Evolutionary conservation across 1,140 invertebrate species (phyloP), one percentile per base, ranked within the genome.

Genomic region (Apis dorsata): DNA sequence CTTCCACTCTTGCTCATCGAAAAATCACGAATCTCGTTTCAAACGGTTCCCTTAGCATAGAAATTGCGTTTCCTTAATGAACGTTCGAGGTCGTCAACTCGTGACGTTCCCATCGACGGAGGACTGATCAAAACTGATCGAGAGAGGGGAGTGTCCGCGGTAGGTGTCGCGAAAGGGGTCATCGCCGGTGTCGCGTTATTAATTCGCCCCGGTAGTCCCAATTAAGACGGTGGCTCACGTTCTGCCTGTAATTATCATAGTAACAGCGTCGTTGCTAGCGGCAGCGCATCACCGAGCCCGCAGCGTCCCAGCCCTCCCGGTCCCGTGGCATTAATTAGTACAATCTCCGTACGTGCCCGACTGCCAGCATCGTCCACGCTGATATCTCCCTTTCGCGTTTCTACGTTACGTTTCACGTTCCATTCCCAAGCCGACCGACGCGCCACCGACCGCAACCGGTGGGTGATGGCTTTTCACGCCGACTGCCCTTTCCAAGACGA

Each of bases 201-300:
- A 88, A 84, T 87, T 88, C 80, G 73, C 85, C 63, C 55, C 78
- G 79, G 73, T 82, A 85, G 77, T 83, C 68, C 90, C 87, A 90
- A 90, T 91, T 88, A 89, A 91, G 88, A 90, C 90, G 73, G 73
- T 81, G 81, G 74, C 90, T 90, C 90, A 90, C 90, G 90, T 91
- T 85, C 89, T 81, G 70, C 80, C 86, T 71, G 84, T 90, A 91
- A 91, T 91, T 91, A 91, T 91, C 90, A 86, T 90, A 84, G 89
- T 89, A 91, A 91, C 88, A 85, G 87, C 88, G 78, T 88, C 84
- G 90, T 85, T 89, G 72, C 85, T 81, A 85, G 80, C 85, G 71
- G 88, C 85, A 78, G 89, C 90, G 77, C 86, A 90, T 90, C 89
- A 90, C 84, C 79, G 82, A 89, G 83, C 81, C 79, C 82, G 72